Evolutionary conservation across 2,797 vertebrate species (phyloP).

Genomic region (Aulostomus chinensis): DNA sequence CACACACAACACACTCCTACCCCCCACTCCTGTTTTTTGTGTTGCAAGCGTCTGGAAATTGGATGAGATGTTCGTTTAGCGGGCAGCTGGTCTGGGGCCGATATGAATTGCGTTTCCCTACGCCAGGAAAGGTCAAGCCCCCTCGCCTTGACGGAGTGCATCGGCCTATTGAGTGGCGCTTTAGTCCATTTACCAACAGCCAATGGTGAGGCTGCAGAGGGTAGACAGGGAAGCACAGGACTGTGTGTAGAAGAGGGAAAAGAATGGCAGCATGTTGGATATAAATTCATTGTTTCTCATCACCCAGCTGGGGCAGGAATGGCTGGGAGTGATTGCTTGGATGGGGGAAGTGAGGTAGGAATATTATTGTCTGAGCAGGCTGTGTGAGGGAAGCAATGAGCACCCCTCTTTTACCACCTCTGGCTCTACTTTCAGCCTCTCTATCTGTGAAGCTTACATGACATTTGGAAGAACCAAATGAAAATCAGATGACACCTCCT

Average conservation of each 20-base stretch:
- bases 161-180: conserved; percentile 83
- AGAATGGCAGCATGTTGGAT: conserved; percentile 66
- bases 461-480: conserved; percentile 39
- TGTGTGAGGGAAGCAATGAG: conserved; percentile 47
- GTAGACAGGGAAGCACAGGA: conserved; percentile 53
- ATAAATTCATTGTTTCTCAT: conserved; percentile 81
- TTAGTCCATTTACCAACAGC: conserved; percentile 82
- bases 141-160: conserved; percentile 81
- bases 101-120: conserved; percentile 83
- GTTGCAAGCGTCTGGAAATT: conserved; percentile 76
- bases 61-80: conserved; percentile 82
- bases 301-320: conserved; percentile 64
- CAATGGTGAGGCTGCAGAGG: conserved; percentile 66
- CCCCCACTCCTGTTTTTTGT: conserved; percentile 70
- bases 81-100: conserved; percentile 76
- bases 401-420: conserved; percentile 33
- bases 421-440: conserved; percentile 28
- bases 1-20: conserved; percentile 42
- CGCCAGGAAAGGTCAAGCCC: conserved; percentile 83
- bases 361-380: conserved; percentile 54
- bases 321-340: conserved; percentile 59
- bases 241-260: conserved; percentile 60
- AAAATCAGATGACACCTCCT: conserved; percentile 34
- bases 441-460: conserved; percentile 21
- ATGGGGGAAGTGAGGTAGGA: conserved; percentile 58